phyloP scores from a whole-genome alignment of 2,113 vertebrate genomes.

The Paracanthobrama guichenoti region DNA sequence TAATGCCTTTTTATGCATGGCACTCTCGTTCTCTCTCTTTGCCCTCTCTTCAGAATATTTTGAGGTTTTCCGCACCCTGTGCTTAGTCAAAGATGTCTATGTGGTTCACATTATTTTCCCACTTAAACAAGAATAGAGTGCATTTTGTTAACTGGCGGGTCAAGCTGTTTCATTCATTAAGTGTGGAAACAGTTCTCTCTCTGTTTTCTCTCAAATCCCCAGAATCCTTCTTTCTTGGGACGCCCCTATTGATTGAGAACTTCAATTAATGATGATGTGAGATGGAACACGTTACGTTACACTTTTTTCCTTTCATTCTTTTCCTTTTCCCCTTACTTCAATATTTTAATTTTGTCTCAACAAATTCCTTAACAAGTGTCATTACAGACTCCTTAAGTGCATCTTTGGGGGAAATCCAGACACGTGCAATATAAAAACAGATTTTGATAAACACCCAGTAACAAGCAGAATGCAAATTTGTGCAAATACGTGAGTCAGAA shows the following conservation, averaged over 20 bases:
- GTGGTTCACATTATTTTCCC: conserved; percentile 43
- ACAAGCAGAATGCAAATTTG: neutral
- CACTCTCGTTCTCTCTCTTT: neutral
- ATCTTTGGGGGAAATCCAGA: neutral
- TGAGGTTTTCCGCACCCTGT: conserved; percentile 21
- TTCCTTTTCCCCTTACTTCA: neutral
- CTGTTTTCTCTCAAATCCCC: conserved; percentile 35
- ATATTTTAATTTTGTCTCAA: neutral
- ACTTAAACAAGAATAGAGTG: conserved; percentile 37
- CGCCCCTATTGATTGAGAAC: conserved; percentile 72
- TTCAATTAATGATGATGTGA: conserved; percentile 65
- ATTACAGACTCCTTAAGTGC: neutral
- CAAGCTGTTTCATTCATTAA: conserved; percentile 46
- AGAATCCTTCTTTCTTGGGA: conserved; percentile 59
- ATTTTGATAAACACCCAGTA: conserved; percentile 6
- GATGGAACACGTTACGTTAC: conserved; percentile 11
- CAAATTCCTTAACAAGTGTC: neutral
- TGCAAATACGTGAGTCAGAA: neutral
- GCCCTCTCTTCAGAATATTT: conserved; percentile 4
- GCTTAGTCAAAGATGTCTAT: conserved; percentile 19
- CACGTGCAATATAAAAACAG: neutral
- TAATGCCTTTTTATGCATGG: conserved; percentile 28
- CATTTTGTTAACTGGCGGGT: conserved; percentile 45
- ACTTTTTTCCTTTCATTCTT: neutral
- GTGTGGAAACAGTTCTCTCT: conserved; percentile 17